Percentiles rank a stretch among this genome's conserved stretches.
Evolutionary conservation across 1,140 invertebrate species (phyloP).

Genomic region (Lerema accius): DNA sequence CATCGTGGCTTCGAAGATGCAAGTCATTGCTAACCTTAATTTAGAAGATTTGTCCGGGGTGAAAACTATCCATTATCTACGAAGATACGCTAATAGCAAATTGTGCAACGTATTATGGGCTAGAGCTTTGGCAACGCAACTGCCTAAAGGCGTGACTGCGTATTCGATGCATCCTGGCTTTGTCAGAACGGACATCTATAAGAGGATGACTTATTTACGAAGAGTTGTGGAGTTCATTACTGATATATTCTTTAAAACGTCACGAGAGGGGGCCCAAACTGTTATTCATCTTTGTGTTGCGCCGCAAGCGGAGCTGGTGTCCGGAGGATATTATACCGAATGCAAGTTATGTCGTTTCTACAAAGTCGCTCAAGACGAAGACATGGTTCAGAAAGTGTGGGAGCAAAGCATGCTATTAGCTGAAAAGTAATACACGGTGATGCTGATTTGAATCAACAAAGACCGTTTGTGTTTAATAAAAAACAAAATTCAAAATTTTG

Average conservation of each 20-base stretch:
- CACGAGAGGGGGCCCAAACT: conserved; percentile 87
- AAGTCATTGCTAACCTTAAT: conserved; percentile 82
- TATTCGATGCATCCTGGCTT: conserved; percentile 85
- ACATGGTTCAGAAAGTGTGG: no score
- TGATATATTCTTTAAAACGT: conserved; percentile 79
- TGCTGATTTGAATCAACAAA: no score
- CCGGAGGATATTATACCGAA: conserved; percentile 70
- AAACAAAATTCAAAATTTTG: no score
- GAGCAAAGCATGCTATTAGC: no score
- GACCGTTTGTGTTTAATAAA: no score
- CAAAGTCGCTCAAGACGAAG: no score
- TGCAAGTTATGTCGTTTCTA: conserved; percentile 38
- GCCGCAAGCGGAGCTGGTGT: conserved; percentile 45
- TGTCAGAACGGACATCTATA: conserved; percentile 83
- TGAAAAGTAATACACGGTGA: no score
- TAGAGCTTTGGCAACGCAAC: conserved; percentile 83
- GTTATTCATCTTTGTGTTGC: conserved; percentile 75
- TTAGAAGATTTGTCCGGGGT: conserved; percentile 84
- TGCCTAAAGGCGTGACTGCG: conserved; percentile 82
- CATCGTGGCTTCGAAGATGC: conserved; percentile 86
- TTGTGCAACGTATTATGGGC: conserved; percentile 88
- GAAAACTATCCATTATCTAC: conserved; percentile 75
- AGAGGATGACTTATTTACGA: conserved; percentile 66
- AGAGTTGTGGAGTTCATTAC: conserved; percentile 49
- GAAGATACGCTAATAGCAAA: conserved; percentile 86